Evolutionary conservation across 2,888 invertebrate species (phyloP), one percentile per base, ranked within the genome.

Genomic region (Panorpa germanica): DNA sequence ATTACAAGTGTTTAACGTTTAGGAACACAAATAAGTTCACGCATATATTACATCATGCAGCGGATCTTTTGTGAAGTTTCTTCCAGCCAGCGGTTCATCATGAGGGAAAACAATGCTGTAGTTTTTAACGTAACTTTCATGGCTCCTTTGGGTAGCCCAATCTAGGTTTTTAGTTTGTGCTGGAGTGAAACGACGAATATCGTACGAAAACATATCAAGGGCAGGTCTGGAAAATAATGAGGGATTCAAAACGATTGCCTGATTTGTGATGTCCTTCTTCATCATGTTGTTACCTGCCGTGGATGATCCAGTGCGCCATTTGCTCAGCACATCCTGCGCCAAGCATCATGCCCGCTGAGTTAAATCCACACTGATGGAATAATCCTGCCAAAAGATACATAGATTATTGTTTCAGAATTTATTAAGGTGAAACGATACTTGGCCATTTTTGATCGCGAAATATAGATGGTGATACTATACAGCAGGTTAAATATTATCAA

Each of bases 301-400:
- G 63, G 2, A 75, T 53, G 31, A 90, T 69, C 90, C 88, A 91
- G 32, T 71, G 65, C 0, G 88, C 85, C 43, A 81, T 63, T 53
- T 88, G 80, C 45, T 82, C 70, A 0, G 74, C 81, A 40, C 80
- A 80, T 0, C 90, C 90, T 6, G 82, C 83, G 8, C 85, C 81
- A 41, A 83, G 67, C 78, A 85, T 85, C 74, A 91, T 82, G 1
- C 90, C 90, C 1, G 82, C 72, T 2, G 86, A 86, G 49, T 90
- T 91, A 52, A 81, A 86, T 1, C 82, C 90, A 45, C 80, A 82
- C 37, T 75, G 80, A 47, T 88, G 80, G 49, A 71, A 88, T 15
- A 86, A 59, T 9, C 88, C 88, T 53, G 39, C 27, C 28, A 56
- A 34, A 3, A n/a, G n/a, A n/a, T n/a, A n/a, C n/a, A n/a, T n/a